phyloP scores from a whole-genome alignment of 92 coral and sea anemone species.

The Anthopleura xanthogrammica region DNA sequence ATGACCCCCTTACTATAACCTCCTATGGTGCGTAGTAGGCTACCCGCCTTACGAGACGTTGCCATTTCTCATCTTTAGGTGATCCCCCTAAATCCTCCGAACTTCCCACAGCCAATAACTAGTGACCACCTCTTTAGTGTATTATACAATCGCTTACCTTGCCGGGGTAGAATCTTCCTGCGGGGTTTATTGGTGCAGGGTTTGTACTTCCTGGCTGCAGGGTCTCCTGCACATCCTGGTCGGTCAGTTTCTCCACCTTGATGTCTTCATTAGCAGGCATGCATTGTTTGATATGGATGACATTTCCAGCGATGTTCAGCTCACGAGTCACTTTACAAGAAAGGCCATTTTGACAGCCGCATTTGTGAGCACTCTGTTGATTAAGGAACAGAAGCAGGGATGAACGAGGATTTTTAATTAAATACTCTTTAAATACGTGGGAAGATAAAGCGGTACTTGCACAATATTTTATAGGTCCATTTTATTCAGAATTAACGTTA shows the following conservation, averaged over 20 bases:
- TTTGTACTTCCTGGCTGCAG: constrained; percentile 27
- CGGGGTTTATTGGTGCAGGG: not conserved
- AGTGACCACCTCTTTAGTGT: not conserved
- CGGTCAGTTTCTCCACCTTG: constrained; percentile 10
- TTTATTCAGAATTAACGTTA: too few species aligned
- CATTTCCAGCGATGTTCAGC: constrained; percentile 18
- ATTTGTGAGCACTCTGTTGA: constrained; percentile 5
- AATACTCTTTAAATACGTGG: too few species aligned
- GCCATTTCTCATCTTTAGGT: too few species aligned
- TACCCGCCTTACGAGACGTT: too few species aligned
- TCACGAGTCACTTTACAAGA: constrained; percentile 20
- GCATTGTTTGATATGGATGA: constrained; percentile 20
- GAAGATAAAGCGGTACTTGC: too few species aligned
- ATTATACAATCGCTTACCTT: constrained; percentile 4
- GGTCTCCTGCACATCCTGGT: constrained; percentile 25
- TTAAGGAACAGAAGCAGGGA: not conserved
- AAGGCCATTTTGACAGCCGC: constrained; percentile 17
- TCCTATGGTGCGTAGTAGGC: too few species aligned
- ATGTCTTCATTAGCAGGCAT: constrained; percentile 13
- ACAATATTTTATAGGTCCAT: too few species aligned
- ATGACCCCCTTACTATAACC: too few species aligned
- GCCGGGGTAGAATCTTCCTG: constrained; percentile 19
- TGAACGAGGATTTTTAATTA: not conserved
- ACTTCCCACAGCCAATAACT: not conserved
- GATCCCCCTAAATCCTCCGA: too few species aligned